A percentile compares a stretch with the other conserved stretches of the same genome.
phyloP scores from a whole-genome alignment of 2,888 invertebrate genomes.

The Capitulum mitella region DNA sequence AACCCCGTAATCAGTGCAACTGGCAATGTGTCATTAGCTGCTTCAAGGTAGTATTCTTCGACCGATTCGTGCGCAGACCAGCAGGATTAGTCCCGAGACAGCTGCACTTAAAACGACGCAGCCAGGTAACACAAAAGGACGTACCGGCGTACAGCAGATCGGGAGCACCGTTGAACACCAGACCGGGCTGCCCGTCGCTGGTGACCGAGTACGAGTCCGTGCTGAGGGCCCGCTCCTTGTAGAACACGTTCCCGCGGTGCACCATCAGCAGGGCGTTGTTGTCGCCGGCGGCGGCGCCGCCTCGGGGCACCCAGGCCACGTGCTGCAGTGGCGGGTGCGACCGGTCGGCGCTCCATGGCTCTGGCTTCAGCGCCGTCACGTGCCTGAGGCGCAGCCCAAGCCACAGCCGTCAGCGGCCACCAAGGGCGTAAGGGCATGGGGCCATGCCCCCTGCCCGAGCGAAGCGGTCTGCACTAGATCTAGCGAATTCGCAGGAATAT shows the following conservation, averaged over 20 bases:
- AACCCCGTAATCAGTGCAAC: too few species aligned
- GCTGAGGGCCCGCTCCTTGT: not conserved
- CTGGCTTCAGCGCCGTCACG: not conserved
- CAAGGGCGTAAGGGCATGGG: too few species aligned
- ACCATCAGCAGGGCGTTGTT: not conserved
- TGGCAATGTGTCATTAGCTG: too few species aligned
- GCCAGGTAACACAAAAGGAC: too few species aligned
- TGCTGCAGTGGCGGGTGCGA: not conserved
- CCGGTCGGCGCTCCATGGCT: not conserved
- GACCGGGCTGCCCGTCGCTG: not conserved
- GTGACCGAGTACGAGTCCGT: not conserved
- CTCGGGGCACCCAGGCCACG: not conserved
- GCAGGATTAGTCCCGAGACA: too few species aligned
- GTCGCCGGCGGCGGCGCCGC: not conserved
- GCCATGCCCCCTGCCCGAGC: too few species aligned
- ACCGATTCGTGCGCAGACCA: too few species aligned
- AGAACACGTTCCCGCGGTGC: not conserved
- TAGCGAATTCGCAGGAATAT: too few species aligned
- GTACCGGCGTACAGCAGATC: slow-evolving; percentile 7
- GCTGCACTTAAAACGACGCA: too few species aligned
- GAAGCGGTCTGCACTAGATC: too few species aligned
- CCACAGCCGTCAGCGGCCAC: too few species aligned
- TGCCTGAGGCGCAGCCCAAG: not conserved
- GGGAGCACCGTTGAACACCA: not conserved
- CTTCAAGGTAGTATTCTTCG: too few species aligned